These are phyloP conservation scores for Axinella damicornis DNA, from an alignment of 37 sponge, comb jelly and placozoan species.

Conservation along the genomic window DNA sequence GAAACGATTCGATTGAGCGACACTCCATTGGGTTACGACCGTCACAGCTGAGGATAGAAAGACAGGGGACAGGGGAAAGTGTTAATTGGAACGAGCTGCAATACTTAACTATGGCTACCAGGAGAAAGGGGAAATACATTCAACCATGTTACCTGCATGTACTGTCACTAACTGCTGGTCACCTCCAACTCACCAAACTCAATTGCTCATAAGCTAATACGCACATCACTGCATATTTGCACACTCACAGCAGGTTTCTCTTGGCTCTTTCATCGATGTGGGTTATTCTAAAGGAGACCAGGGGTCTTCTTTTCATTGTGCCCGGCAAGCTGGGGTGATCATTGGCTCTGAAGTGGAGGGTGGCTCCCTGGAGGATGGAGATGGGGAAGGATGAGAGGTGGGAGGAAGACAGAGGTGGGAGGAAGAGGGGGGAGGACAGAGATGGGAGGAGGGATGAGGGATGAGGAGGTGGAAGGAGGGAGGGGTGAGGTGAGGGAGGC, in stretches of 20 bases:
- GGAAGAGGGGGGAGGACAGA: not conserved
- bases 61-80: no score
- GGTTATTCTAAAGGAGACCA: slow-evolving; percentile 51
- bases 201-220: no score
- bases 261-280: slow-evolving; percentile 47
- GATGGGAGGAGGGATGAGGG: not conserved
- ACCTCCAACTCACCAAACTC: no score
- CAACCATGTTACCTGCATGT: no score
- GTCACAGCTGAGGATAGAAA: slow-evolving; percentile 28
- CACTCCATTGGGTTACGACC: slow-evolving; percentile 46
- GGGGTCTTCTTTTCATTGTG: slow-evolving; percentile 6
- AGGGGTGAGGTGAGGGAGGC: no score
- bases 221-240: not conserved
- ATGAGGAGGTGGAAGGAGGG: no score
- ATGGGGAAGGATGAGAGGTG: no score
- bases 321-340: slow-evolving; percentile 49
- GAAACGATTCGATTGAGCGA: slow-evolving; percentile 4
- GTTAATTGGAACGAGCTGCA: not conserved
- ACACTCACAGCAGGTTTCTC: slow-evolving; percentile 54
- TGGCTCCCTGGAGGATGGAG: slow-evolving; percentile 26
- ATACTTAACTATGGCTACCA: not conserved
- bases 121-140: no score
- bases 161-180: no score
- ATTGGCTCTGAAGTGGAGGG: slow-evolving; percentile 37
- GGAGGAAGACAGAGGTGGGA: not conserved